These are phyloP conservation scores for Amphimedon queenslandica DNA, from an alignment of 37 sponge, comb jelly and placozoan genomes.

Conservation along the genomic window DNA sequence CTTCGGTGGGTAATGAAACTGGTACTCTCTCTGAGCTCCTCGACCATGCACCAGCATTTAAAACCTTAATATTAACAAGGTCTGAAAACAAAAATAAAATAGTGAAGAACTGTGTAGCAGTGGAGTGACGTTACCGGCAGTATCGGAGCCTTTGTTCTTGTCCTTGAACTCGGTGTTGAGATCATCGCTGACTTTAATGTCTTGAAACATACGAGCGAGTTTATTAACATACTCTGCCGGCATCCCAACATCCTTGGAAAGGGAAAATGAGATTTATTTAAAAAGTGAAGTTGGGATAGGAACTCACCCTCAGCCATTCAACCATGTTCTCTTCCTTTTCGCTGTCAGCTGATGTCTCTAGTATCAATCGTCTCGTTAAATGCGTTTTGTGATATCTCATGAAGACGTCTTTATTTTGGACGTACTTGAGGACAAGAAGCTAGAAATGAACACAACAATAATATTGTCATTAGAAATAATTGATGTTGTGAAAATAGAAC, in stretches of 20 bases:
- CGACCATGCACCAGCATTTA: constrained; percentile 91
- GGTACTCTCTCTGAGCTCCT: constrained; percentile 81
- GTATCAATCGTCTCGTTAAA: constrained; percentile 78
- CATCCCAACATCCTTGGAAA: constrained; percentile 79
- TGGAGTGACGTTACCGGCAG: constrained; percentile 43
- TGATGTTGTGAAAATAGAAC: not conserved
- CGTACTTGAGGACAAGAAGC: constrained; percentile 90
- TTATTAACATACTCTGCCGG: constrained; percentile 95
- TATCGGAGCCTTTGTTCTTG: constrained; percentile 30
- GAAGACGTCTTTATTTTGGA: constrained; percentile 94
- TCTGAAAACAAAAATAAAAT: constrained; percentile 35
- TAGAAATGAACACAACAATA: no score
- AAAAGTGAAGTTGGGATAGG: not conserved
- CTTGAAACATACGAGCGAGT: constrained; percentile 93
- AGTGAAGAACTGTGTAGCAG: not conserved
- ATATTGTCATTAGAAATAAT: not conserved
- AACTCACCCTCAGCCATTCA: constrained; percentile 84
- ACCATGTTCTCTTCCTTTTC: constrained; percentile 96
- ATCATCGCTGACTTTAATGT: constrained; percentile 89
- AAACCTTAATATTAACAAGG: constrained; percentile 79
- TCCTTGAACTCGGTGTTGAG: constrained; percentile 86
- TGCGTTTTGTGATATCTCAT: constrained; percentile 95
- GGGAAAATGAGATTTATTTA: not conserved
- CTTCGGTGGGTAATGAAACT: constrained; percentile 83
- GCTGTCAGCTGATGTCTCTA: constrained; percentile 88